A percentile compares a stretch with the other conserved stretches of the same genome.
Evolutionary conservation across 2,888 invertebrate genomes (phyloP).

Genomic region (Dichetophora obliterata): DNA sequence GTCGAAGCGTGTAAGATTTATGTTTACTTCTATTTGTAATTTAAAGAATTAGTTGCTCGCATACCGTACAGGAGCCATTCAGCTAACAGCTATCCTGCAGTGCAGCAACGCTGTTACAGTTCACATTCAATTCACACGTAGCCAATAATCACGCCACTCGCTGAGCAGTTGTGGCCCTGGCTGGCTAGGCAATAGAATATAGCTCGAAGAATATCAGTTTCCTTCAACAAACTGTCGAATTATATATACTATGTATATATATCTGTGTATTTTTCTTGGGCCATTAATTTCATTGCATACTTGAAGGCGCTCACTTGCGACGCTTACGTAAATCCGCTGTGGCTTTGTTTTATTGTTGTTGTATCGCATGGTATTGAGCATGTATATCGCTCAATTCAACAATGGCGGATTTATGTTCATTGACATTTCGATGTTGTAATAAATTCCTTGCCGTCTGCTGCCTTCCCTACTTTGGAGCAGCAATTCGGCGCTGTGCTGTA

Average conservation of each 20-base stretch:
- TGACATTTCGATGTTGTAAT: constrained; percentile 45
- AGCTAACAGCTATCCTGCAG: neutral
- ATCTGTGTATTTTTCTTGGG: constrained; percentile 30
- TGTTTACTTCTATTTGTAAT: constrained; percentile 35
- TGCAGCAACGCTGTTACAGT: neutral
- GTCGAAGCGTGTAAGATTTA: constrained; percentile 37
- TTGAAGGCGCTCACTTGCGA: constrained; percentile 31
- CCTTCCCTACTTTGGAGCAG: neutral
- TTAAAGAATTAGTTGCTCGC: constrained; percentile 33
- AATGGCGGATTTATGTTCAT: constrained; percentile 45
- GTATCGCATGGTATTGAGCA: neutral
- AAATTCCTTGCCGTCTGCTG: constrained; percentile 35
- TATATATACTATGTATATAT: neutral
- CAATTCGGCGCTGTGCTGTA: constrained; percentile 3
- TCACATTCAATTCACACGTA: neutral
- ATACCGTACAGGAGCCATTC: neutral
- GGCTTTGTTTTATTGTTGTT: constrained; percentile 33
- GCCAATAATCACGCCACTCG: neutral
- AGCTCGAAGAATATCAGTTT: neutral
- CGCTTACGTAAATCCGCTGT: constrained; percentile 4
- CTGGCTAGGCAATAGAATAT: neutral
- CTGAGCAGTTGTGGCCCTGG: neutral
- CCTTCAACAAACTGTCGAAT: constrained; percentile 34
- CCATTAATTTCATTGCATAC: constrained; percentile 46
- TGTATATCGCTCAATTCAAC: constrained; percentile 31